Conservation (phyloP, 2,888 invertebrate species). For the Phymatocera aterrima region DNA sequence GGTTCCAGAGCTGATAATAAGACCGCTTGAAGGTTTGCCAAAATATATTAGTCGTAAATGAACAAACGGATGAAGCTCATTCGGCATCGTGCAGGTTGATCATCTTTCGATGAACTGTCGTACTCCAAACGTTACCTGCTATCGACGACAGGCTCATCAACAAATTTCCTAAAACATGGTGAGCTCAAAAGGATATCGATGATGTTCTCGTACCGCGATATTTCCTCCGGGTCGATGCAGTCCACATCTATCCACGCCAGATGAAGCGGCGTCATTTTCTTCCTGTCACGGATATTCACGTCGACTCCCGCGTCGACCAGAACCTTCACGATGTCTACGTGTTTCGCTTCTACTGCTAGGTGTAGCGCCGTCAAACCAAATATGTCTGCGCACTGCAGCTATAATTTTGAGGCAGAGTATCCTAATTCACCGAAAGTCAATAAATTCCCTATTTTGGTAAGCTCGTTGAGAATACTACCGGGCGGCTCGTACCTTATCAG, state of each 20-base stretch:
- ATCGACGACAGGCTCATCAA: neutral
- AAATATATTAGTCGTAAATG: too few relatives aligned
- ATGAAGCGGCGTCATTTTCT: slow-evolving; percentile 71
- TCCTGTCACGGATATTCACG: slow-evolving; percentile 69
- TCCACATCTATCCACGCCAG: slow-evolving; percentile 57
- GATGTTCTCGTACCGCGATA: slow-evolving; percentile 66
- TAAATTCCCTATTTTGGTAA: too few relatives aligned
- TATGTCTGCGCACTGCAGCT: neutral
- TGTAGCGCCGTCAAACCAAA: slow-evolving; percentile 61
- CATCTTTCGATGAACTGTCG: neutral
- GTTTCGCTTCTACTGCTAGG: slow-evolving; percentile 70
- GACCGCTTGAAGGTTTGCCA: too few relatives aligned
- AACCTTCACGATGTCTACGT: slow-evolving; percentile 65
- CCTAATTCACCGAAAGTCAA: neutral
- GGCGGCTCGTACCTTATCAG: neutral
- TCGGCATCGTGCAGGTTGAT: neutral
- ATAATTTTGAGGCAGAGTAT: neutral
- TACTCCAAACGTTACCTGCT: neutral
- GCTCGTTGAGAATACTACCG: neutral
- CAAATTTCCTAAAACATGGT: too few relatives aligned
- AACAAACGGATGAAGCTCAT: too few relatives aligned
- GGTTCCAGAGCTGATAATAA: too few relatives aligned
- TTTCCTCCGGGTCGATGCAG: slow-evolving; percentile 39
- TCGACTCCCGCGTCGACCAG: slow-evolving; percentile 67
- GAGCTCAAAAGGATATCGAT: slow-evolving; percentile 54